phyloP scores from a whole-genome alignment of 2,113 vertebrate genomes.

The Atlantisia rogersi region DNA sequence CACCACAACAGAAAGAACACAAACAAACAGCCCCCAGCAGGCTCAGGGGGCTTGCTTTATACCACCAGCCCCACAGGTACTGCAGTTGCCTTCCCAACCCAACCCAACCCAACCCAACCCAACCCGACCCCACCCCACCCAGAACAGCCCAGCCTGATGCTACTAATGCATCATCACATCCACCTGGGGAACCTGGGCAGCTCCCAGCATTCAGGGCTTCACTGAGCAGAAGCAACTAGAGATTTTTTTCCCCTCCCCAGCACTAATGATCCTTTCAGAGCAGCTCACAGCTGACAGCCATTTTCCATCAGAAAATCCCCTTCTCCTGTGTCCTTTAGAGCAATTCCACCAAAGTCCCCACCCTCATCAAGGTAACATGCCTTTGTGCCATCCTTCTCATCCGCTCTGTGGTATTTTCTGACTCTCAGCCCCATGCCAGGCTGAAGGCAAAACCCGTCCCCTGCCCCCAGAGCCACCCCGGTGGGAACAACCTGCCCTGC shows the following conservation, averaged over 20 bases:
- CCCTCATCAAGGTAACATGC: neutral
- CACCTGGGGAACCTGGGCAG: neutral
- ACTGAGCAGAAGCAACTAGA: neutral
- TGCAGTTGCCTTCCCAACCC: neutral
- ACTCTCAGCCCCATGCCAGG: neutral
- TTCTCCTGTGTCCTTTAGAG: neutral
- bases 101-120: too few species aligned
- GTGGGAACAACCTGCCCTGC: neutral
- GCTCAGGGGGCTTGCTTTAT: neutral
- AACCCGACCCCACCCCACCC: too few species aligned
- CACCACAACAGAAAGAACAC: neutral
- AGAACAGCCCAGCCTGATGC: neutral
- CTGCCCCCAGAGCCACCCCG: neutral
- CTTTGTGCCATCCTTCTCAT: neutral
- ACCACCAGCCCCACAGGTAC: neutral
- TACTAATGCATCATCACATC: fast-evolving
- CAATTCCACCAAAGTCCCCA: neutral
- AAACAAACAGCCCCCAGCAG: fast-evolving
- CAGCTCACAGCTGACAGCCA: neutral
- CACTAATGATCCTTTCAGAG: neutral
- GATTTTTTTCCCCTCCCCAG: fast-evolving
- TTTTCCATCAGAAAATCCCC: neutral
- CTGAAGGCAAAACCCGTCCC: neutral
- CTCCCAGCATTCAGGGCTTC: neutral
- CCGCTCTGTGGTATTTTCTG: neutral